Evolutionary conservation across 1,140 invertebrate genomes (phyloP), one percentile per base, ranked within the genome.

Genomic region (Pseudomyrmex concolor): DNA sequence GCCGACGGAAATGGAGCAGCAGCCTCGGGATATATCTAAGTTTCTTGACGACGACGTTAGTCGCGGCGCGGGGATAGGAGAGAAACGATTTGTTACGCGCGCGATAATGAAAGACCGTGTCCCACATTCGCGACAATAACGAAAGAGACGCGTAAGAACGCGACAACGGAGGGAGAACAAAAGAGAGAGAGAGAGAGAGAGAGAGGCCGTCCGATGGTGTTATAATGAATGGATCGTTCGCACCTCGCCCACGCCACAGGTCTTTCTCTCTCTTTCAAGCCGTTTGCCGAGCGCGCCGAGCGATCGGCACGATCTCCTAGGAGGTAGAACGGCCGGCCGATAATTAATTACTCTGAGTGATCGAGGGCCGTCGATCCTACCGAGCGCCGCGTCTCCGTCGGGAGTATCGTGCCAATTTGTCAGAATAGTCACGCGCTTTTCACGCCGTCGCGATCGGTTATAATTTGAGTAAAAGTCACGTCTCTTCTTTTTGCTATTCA

Each of bases 281-380:
- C 50, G 68, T 43, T 70, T 76, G 76, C 73, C 63, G 74, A 72
- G 60, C 34, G 10, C 62, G 74, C 82, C 55, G 50, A 34, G 34
- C 83, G 87, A 89, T 88, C 87, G 71, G 83, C 85, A 87, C 86
- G 83, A 87, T 88, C 86, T 70, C 86, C 80, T 86, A 89, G 84
- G 84, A 88, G 87, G 86, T 62, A 77, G 84, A 72, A 2, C 59
- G 55, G 57, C 84, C 73, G 70, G 76, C 34, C 87, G 87, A 89
- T 89, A 89, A 89, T 89, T 89, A 89, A 89, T 89, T 89, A 89
- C 73, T 85, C 77, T 81, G 85, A 89, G 87, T 78, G 88, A 89
- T 89, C 88, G 88, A 81, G 82, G 77, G 87, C 85, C 86, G 84
- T 89, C 85, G 88, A 88, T 86, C 72, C 84, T 72, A 77, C 87